A percentile compares a stretch with the other conserved stretches of the same genome.
Conservation (phyloP, 2,797 vertebrate genomes). For the Anolis apletophallus region DNA sequence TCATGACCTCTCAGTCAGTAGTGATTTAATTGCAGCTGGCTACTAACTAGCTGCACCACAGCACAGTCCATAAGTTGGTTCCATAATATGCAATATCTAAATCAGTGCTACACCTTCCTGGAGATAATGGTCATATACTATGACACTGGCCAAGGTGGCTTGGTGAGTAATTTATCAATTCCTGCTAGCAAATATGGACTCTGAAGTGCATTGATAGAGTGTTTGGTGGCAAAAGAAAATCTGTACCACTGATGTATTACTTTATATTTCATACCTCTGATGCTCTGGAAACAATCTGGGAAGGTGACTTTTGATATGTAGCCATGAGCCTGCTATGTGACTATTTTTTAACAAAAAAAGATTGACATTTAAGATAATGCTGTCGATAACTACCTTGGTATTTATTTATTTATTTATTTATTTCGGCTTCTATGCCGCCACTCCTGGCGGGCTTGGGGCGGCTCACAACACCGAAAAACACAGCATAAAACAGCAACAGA, state of each 20-base stretch:
- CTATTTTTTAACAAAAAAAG: too few species aligned
- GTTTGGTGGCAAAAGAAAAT: not conserved
- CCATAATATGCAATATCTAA: not conserved
- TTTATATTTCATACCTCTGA: not conserved
- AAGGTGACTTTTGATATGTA: not conserved
- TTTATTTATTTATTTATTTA: too few species aligned
- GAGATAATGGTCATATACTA: too few species aligned
- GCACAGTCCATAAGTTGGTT: not conserved
- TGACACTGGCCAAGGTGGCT: not conserved
- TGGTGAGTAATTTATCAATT: not conserved
- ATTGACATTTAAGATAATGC: not conserved
- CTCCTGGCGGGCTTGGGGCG: too few species aligned
- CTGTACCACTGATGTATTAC: not conserved
- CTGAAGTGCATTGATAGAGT: not conserved
- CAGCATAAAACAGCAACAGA: too few species aligned
- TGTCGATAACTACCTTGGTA: constrained; percentile 7
- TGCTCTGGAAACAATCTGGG: not conserved
- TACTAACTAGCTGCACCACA: too few species aligned
- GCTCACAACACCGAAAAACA: too few species aligned
- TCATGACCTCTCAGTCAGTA: too few species aligned
- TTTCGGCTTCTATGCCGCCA: too few species aligned
- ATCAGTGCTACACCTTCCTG: not conserved
- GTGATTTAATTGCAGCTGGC: too few species aligned
- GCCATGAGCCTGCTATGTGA: too few species aligned
- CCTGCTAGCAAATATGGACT: not conserved